Evolutionary conservation across 2,888 invertebrate species (phyloP), one percentile per base, ranked within the genome.

Genomic region (Crematogaster levior): DNA sequence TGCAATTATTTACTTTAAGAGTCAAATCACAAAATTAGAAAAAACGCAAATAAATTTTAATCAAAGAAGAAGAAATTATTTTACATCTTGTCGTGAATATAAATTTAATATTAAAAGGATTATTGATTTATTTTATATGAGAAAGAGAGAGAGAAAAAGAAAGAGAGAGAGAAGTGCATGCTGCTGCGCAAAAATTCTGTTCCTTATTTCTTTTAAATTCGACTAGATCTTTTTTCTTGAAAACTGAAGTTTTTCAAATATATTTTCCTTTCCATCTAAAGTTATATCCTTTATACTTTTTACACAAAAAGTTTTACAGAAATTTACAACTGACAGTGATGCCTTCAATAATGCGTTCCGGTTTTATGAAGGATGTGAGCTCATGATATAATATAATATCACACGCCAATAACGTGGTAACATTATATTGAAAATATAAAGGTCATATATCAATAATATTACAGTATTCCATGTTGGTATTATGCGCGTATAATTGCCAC

Each of bases 381-480:
- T 30, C 18, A 27, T 77, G 30, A 56, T 58, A 53, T 15, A 18
- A 53, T 56, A 51, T n/a, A 40, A 72, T 40, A 70, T 53, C 10
- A n/a, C n/a, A 15, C 27, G 30, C 27, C 40, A 65, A 75, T 65
- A 15, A 65, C n/a, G n/a, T 27, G 51, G 18, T 68, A 68, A 24
- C 56, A 34, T 77, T 12, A 65, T 53, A 75, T 77, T 43, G 51
- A 58, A 79, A 79, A 70, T 56, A 79, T n/a, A 58, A 79, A 30
- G 10, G 21, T 9, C 9, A 2, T 34, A 21, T 68, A 68, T 79
- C 77, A 79, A 79, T 70, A 70, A 68, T 79, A 70, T 70, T 58
- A 70, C 0, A 12, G 18, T 24, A 58, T 46, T 79, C 12, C 43
- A 0, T 34, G 21, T 12, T 6, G 30, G 15, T 43, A 79, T 79